Percentiles rank a stretch among this genome's conserved stretches.
These are phyloP conservation scores for Petrolisthes cinctipes DNA, from an alignment of 2,888 invertebrate genomes.

Conservation along the genomic window DNA sequence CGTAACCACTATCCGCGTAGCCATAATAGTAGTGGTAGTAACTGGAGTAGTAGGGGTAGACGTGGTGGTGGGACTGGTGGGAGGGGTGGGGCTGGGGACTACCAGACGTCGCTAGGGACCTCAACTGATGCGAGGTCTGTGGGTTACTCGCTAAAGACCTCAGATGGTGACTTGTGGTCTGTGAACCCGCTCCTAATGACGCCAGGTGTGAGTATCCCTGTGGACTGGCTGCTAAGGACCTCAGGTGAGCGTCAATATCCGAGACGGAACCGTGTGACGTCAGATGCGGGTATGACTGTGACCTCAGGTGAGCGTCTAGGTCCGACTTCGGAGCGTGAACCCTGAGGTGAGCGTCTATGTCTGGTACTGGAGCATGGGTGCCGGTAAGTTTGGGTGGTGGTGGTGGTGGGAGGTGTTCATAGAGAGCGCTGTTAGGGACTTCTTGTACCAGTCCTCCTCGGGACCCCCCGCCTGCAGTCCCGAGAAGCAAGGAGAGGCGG, in stretches of 20 bases:
- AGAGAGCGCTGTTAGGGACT: conserved; percentile 93
- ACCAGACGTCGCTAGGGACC: conserved; percentile 61
- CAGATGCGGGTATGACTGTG: not conserved
- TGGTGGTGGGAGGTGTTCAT: conserved; percentile 95
- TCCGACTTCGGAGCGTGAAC: not conserved
- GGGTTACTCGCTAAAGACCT: not conserved
- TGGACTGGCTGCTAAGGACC: conserved; percentile 59
- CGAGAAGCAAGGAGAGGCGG: conserved; percentile 74
- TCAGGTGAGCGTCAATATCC: conserved; percentile 71
- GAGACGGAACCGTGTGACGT: conserved; percentile 93
- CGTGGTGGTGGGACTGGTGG: conserved; percentile 36
- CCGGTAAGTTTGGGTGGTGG: conserved; percentile 89
- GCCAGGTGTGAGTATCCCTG: not conserved
- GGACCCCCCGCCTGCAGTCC: conserved; percentile 73
- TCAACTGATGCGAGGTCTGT: conserved; percentile 27
- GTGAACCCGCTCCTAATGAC: not conserved
- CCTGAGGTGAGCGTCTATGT: conserved; percentile 68
- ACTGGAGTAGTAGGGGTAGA: conserved; percentile 65
- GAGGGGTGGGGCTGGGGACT: conserved; percentile 43
- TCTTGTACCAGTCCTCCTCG: conserved; percentile 98
- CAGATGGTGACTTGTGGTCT: conserved; percentile 1
- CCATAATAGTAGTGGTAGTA: conserved; percentile 66
- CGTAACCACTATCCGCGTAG: conserved; percentile 59
- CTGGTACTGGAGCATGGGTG: conserved; percentile 96
- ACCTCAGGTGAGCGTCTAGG: not conserved